Conservation (phyloP, 2,888 invertebrate species). For the Hirtodrosophila cameraria region DNA sequence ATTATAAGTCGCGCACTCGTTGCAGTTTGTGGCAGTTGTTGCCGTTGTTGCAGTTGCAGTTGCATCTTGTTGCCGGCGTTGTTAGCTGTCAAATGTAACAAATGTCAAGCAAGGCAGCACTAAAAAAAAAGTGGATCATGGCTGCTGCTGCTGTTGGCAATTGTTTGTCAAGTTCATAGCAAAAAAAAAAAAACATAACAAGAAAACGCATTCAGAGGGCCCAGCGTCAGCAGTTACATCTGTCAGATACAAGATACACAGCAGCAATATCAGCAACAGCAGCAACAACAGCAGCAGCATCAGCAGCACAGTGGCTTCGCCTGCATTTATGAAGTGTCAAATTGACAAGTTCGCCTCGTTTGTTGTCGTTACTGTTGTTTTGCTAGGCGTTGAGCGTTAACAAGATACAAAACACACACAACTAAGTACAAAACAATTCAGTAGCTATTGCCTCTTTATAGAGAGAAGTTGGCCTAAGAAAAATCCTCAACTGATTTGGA, state of each 20-base stretch:
- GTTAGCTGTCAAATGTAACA: conserved; percentile 80
- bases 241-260: conserved; percentile 63
- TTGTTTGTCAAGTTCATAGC: conserved; percentile 77
- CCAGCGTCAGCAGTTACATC: conserved; percentile 49
- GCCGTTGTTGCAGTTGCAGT: conserved; percentile 43
- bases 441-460: conserved; percentile 18
- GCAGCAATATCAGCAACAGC: too few relatives aligned
- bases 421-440: conserved; percentile 31
- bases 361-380: conserved; percentile 38
- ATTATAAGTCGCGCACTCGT: conserved; percentile 55
- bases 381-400: conserved; percentile 53
- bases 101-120: conserved; percentile 66
- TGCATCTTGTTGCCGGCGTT: conserved; percentile 72
- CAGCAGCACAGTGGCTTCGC: conserved; percentile 11
- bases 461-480: conserved; percentile 20
- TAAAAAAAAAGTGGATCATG: conserved; percentile 63
- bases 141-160: conserved; percentile 49
- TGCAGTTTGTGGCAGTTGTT: conserved; percentile 3
- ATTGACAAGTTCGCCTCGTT: conserved; percentile 68
- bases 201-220: conserved; percentile 31
- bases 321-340: conserved; percentile 79
- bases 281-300: too few relatives aligned
- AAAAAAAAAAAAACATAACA: conserved; percentile 30
- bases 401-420: conserved; percentile 58
- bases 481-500: conserved; percentile 10